A percentile compares a stretch with the other conserved stretches of the same genome.
Evolutionary conservation across 2,888 invertebrate species (phyloP).

Genomic region (Clanis bilineata): DNA sequence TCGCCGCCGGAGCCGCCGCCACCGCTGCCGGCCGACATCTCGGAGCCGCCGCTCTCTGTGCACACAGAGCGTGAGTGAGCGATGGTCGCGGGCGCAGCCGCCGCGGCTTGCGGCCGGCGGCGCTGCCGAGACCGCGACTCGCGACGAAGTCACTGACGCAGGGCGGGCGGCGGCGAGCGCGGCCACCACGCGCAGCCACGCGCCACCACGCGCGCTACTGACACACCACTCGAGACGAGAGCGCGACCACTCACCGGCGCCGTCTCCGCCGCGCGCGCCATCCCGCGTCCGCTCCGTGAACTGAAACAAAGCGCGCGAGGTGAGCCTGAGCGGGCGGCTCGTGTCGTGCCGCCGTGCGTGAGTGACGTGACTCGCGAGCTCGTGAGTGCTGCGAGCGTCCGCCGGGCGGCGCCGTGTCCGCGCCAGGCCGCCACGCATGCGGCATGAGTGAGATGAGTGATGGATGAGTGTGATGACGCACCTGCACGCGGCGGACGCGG

Average conservation of each 20-base stretch:
- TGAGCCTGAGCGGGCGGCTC: conserved; percentile 38
- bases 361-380: too few species aligned
- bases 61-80: conserved; percentile 42
- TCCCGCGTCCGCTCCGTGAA: conserved; percentile 73
- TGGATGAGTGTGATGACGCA: conserved; percentile 61
- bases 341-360: too few species aligned
- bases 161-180: conserved; percentile 30
- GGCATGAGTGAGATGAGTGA: background rate
- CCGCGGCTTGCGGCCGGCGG: conserved; percentile 46
- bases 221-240: conserved; percentile 27
- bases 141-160: conserved; percentile 53
- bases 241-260: conserved; percentile 62
- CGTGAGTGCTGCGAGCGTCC: conserved; percentile 25
- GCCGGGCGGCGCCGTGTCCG: background rate
- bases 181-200: conserved; percentile 25
- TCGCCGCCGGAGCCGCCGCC: conserved; percentile 49
- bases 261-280: conserved; percentile 67
- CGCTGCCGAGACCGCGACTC: conserved; percentile 25
- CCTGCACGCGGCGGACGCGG: conserved; percentile 91
- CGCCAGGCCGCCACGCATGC: background rate
- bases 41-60: conserved; percentile 70
- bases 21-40: conserved; percentile 71
- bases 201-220: conserved; percentile 22
- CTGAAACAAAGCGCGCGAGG: conserved; percentile 56
- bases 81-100: conserved; percentile 49